Evolutionary conservation across 2,888 invertebrate genomes (phyloP).

Genomic region (Ophion costatus): DNA sequence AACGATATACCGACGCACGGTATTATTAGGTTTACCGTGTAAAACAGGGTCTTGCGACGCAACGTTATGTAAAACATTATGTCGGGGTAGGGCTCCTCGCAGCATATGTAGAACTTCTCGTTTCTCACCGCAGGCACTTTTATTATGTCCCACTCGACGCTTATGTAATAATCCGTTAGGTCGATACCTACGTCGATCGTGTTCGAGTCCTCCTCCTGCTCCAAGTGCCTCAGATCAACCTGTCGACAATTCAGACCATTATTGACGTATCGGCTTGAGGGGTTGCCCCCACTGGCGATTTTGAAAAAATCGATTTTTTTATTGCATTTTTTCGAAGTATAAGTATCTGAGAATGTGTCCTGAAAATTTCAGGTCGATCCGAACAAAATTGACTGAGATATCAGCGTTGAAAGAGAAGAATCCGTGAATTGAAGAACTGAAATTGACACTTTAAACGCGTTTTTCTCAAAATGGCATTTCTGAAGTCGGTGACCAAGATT

Average conservation of each 20-base stretch:
- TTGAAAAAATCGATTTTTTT: too few species aligned
- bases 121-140: slow-evolving; percentile 95
- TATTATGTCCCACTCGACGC: slow-evolving; percentile 99
- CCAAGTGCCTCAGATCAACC: slow-evolving; percentile 95
- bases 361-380: too few species aligned
- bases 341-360: too few species aligned
- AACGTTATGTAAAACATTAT: slow-evolving; percentile 99
- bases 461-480: too few species aligned
- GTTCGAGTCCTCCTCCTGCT: slow-evolving; percentile 94
- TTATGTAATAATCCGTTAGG: slow-evolving; percentile 96
- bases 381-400: too few species aligned
- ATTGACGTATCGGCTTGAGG: neutral
- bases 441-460: too few species aligned
- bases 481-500: too few species aligned
- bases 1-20: slow-evolving; percentile 99
- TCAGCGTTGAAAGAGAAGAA: too few species aligned
- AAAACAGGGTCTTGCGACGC: slow-evolving; percentile 97
- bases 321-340: too few species aligned
- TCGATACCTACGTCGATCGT: slow-evolving; percentile 96
- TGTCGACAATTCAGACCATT: slow-evolving; percentile 79
- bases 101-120: slow-evolving; percentile 97
- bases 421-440: too few species aligned
- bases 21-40: slow-evolving; percentile 98
- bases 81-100: slow-evolving; percentile 98
- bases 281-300: too few species aligned